phyloP scores from a whole-genome alignment of 2,797 vertebrate genomes.

The Pangasius krempfi region DNA sequence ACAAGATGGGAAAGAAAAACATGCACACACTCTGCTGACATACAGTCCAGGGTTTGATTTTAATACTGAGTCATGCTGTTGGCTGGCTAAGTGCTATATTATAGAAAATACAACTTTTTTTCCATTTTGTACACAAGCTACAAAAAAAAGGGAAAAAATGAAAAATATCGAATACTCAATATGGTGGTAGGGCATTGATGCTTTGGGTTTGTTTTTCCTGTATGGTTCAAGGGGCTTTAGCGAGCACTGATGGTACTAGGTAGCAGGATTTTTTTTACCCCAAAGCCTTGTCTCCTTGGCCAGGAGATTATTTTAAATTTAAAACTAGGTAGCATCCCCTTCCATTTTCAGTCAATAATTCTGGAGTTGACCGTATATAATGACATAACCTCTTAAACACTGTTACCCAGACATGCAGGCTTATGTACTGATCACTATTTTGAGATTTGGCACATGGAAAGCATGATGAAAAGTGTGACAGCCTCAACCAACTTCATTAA shows the following conservation, averaged over 20 bases:
- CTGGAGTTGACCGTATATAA: background rate
- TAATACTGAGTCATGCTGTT: background rate
- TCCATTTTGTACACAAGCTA: background rate
- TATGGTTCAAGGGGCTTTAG: background rate
- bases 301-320: background rate
- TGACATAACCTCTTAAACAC: background rate
- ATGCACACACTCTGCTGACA: background rate
- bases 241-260: background rate
- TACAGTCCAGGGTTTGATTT: background rate
- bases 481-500: background rate
- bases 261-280: background rate
- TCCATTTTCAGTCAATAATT: background rate
- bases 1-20: background rate
- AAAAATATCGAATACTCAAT: background rate
- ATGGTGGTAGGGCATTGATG: background rate
- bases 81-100: background rate
- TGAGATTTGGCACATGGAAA: background rate
- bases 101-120: background rate
- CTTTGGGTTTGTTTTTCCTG: background rate
- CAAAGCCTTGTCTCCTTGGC: background rate
- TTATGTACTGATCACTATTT: background rate
- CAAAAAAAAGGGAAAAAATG: background rate
- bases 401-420: background rate
- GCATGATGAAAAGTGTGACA: background rate
- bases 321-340: background rate